Conservation (phyloP, 2,797 vertebrate genomes). For the Gymnothorax javanicus region DNA sequence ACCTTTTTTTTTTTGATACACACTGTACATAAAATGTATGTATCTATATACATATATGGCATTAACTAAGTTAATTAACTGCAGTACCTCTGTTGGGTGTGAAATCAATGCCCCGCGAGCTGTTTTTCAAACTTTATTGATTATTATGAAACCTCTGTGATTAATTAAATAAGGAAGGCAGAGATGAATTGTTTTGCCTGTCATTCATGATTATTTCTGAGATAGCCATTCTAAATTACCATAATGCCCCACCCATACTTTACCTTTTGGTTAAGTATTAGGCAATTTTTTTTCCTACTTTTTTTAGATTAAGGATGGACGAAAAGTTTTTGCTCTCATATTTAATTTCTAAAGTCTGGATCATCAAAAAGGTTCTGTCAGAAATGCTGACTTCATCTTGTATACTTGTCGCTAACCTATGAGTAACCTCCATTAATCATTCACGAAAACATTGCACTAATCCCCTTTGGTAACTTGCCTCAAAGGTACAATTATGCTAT, state of each 20-base stretch:
- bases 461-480: neutral
- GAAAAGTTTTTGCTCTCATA: constrained; percentile 11
- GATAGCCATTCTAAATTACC: neutral
- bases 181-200: neutral
- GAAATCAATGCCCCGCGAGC: constrained; percentile 3
- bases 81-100: neutral
- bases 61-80: constrained; percentile 24
- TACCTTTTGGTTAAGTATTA: constrained; percentile 2
- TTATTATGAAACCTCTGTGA: neutral
- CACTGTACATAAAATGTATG: neutral
- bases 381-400: neutral
- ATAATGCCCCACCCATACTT: neutral
- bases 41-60: constrained; percentile 19
- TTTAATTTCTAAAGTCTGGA: neutral
- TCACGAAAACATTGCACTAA: neutral
- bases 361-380: neutral
- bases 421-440: neutral
- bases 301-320: neutral
- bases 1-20: no score
- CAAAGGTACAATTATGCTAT: neutral
- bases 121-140: neutral
- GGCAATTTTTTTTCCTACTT: neutral
- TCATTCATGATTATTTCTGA: constrained; percentile 5
- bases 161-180: neutral
- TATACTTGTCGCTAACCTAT: neutral